Evolutionary conservation across 1,140 invertebrate genomes (phyloP), one percentile per base, ranked within the genome.

Genomic region (Octopus sinensis): DNA sequence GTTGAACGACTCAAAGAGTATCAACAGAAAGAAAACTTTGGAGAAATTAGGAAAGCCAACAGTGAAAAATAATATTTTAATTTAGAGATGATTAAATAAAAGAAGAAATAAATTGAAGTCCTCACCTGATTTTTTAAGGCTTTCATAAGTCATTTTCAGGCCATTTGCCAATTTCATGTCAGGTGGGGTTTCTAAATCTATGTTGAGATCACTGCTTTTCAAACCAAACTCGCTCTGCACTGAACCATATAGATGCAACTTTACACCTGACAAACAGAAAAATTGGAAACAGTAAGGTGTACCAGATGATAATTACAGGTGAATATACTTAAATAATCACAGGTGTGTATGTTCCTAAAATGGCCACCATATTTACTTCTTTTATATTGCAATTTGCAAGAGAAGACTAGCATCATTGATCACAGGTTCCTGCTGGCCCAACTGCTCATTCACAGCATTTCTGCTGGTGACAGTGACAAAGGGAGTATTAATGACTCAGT

Each of bases 211-310:
- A 82, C 87, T 86, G 6, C 62, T 76, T 79, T 88, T 88, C 78
- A 90, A 76, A 4, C 87, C 90, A 83, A 90, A 83, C 3, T 88
- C 86, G 79, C 84, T 85, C 51, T 87, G 23, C 13, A 88, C 87
- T 6, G 89, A 90, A 4, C 90, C 90, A 84, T 88, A 91, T 81
- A 90, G 76, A 17, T 83, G 54, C 30, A 90, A 79, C 6, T 80
- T 85, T 12, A 88, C 79, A 77, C 85, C 88, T 89, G 82, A 75
- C 86, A 85, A 71, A 82, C 80, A 83, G 51, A 53, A 7, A 62
- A 62, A 4, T 12, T 17, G 17, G 9, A 12, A 62, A 62, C 1
- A 62, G 9, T 62, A 12, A 62, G 17, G 17, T 62, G 17, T 62
- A 62, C 9, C 6, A 73, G 30, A 5, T n/a, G 30, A 5, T 17